A percentile compares a stretch with the other conserved stretches of the same genome.
Evolutionary conservation across 2,888 invertebrate species (phyloP).

Genomic region (Dicycla oo): DNA sequence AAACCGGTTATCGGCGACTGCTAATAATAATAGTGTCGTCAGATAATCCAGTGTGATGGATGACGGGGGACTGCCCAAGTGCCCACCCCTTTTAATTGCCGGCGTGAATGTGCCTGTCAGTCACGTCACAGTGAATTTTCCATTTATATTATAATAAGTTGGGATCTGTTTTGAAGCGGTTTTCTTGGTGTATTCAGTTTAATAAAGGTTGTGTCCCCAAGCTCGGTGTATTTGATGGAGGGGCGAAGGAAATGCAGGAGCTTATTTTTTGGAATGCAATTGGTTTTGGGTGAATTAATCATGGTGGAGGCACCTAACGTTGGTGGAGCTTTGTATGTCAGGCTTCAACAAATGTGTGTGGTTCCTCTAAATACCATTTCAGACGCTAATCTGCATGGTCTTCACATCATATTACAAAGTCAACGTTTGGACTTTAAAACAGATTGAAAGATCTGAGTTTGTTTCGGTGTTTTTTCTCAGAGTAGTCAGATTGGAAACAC

Average conservation of each 20-base stretch:
- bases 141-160: slow-evolving; percentile 90
- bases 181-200: slow-evolving; percentile 66
- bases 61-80: slow-evolving; percentile 79
- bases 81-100: slow-evolving; percentile 89
- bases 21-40: slow-evolving; percentile 88
- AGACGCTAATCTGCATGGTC: background rate
- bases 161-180: slow-evolving; percentile 70
- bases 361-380: background rate
- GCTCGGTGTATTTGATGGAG: slow-evolving; percentile 38
- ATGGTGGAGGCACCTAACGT: background rate
- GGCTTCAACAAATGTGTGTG: background rate
- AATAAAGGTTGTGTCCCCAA: slow-evolving; percentile 69
- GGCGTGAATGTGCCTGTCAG: slow-evolving; percentile 79
- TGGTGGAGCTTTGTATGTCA: background rate
- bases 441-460: background rate
- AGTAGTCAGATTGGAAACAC: background rate
- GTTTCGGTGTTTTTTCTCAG: background rate
- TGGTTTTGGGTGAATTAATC: slow-evolving; percentile 44
- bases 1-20: slow-evolving; percentile 84
- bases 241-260: slow-evolving; percentile 58
- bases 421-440: background rate
- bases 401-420: background rate
- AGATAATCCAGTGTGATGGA: slow-evolving; percentile 86
- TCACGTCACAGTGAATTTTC: slow-evolving; percentile 85
- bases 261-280: slow-evolving; percentile 61